These are phyloP conservation scores for Pterois miles DNA, from an alignment of 2,797 vertebrate species.

Conservation along the genomic window DNA sequence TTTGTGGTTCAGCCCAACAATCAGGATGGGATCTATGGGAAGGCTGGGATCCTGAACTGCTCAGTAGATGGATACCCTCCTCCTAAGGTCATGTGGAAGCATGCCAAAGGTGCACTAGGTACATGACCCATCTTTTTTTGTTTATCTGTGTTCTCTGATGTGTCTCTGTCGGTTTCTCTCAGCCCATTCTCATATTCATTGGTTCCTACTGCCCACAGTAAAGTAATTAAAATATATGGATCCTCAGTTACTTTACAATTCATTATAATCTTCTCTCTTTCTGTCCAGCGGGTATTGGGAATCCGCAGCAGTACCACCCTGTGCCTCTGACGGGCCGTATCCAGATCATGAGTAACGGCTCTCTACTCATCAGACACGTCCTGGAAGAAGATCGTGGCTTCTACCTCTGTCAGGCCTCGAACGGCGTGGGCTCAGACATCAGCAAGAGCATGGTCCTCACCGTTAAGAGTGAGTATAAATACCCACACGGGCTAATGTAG, in stretches of 20 bases:
- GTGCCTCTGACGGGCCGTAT: constrained; percentile 97
- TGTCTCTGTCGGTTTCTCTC: too few relatives aligned
- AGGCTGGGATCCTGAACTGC: constrained; percentile 96
- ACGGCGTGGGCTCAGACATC: constrained; percentile 97
- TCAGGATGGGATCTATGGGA: constrained; percentile 98
- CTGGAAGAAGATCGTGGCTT: constrained; percentile 97
- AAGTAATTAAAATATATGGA: constrained; percentile 1
- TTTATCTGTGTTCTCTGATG: constrained; percentile 10
- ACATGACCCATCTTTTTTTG: constrained; percentile 34
- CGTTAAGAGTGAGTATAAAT: constrained; percentile 90
- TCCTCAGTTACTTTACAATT: not conserved
- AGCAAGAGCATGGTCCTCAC: constrained; percentile 99
- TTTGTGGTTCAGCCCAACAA: constrained; percentile 99
- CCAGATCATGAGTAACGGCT: constrained; percentile 97
- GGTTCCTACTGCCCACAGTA: not conserved
- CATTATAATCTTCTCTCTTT: constrained; percentile 7
- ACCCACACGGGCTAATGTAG: constrained; percentile 3
- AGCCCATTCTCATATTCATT: not conserved
- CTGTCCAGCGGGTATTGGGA: constrained; percentile 87
- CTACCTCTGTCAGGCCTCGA: constrained; percentile 99
- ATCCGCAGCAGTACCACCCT: constrained; percentile 97
- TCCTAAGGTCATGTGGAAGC: constrained; percentile 99
- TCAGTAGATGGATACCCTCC: constrained; percentile 97
- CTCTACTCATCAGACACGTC: constrained; percentile 95
- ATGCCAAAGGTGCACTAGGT: constrained; percentile 90